Conservation (phyloP, 2,113 vertebrate genomes). For the Channa maculata region DNA sequence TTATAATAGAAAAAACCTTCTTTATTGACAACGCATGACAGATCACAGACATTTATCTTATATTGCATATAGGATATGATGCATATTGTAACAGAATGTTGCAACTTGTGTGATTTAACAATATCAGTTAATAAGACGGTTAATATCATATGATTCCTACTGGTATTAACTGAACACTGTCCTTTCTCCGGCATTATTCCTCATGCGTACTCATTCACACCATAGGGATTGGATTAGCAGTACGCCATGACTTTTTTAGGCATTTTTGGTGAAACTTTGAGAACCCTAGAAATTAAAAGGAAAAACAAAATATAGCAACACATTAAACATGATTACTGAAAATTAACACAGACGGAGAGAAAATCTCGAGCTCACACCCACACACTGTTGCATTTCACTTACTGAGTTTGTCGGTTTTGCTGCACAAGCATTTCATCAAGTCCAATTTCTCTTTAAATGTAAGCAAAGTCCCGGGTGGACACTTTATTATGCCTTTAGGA, state of each 20-base stretch:
- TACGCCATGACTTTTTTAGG: rapidly evolving
- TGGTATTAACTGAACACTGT: background rate
- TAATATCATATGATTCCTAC: background rate
- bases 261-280: slow-evolving; percentile 4
- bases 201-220: background rate
- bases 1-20: background rate
- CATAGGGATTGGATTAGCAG: background rate
- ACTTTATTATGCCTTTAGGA: background rate
- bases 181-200: background rate
- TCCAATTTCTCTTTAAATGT: rapidly evolving
- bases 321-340: background rate
- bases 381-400: slow-evolving; percentile 16
- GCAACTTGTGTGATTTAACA: background rate
- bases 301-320: background rate
- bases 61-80: background rate
- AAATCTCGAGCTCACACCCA: background rate
- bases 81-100: background rate
- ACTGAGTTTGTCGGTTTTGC: slow-evolving; percentile 15
- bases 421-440: slow-evolving; percentile 51
- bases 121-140: too few species aligned
- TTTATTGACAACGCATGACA: slow-evolving; percentile 12
- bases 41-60: background rate
- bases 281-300: slow-evolving; percentile 11
- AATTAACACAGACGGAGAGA: background rate
- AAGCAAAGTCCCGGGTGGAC: background rate